Evolutionary conservation across 2,797 vertebrate species (phyloP), one percentile per base, ranked within the genome.

Genomic region (Melanogrammus aeglefinus): DNA sequence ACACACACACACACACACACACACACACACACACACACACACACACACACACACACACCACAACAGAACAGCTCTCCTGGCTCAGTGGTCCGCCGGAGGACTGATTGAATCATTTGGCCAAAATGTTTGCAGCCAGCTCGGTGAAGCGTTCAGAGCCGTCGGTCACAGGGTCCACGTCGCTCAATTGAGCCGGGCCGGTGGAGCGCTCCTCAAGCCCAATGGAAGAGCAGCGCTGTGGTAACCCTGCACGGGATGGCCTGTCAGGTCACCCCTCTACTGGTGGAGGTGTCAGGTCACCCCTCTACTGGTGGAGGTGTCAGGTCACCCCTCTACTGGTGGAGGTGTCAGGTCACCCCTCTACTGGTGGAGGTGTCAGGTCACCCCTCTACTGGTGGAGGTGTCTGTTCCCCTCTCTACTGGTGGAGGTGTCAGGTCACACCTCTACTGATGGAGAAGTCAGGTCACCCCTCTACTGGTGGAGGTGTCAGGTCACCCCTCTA

Each of bases 51-150:
- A 79, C 27, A 71, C 74, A 47, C 77, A 75, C 36, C 63, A 63
- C 4, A 63, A 47, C 44, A 66, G 76, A 90, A 87, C 87, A 91
- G 88, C 83, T 86, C 93, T 82, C 81, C 87, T 92, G 90, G 88
- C 91, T 91, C 88, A 79, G 77, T 69, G 84, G 81, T 90, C 90
- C 84, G 92, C 91, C 90, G 88, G 92, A 88, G 89, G 87, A 93
- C 91, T 92, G 92, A 89, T 92, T 93, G 92, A 95, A 92, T 93
- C 90, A 93, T 94, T 91, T 93, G 91, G 92, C 87, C 87, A 78
- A 83, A 88, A 82, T 88, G 74, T 83, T 89, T 79, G 90, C 85
- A 87, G 88, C 91, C 80, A 47, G 44, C 44, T 51, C 85, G 86
- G 70, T 73, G 83, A 78, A 83, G 88, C 77, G 27, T 84, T 89